phyloP scores from a whole-genome alignment of 2,888 invertebrate species.

The Drosophila macrospina region DNA sequence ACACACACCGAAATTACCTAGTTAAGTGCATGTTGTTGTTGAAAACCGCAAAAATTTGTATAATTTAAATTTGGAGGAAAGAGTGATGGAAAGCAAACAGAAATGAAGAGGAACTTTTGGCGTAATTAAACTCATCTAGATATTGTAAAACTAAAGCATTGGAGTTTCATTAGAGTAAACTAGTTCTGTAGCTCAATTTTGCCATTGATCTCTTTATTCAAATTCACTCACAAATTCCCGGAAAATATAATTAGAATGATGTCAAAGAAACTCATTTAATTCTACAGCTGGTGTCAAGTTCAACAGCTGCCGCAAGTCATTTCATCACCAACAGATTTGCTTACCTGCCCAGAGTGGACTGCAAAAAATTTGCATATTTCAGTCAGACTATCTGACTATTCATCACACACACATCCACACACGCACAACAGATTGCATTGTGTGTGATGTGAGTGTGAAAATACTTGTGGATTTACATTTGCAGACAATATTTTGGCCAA shows the following conservation, averaged over 20 bases:
- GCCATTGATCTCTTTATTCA: not conserved
- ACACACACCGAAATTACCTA: slow-evolving; percentile 31
- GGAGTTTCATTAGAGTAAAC: no score
- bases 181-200: not conserved
- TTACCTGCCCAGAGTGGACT: slow-evolving; percentile 11
- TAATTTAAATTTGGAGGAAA: slow-evolving; percentile 27
- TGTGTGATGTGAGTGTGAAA: slow-evolving; percentile 6
- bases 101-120: not conserved
- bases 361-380: slow-evolving; percentile 45
- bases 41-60: slow-evolving; percentile 34
- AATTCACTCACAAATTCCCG: not conserved
- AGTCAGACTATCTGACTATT: slow-evolving; percentile 9
- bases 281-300: not conserved
- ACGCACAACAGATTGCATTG: not conserved
- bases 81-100: not conserved
- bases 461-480: slow-evolving; percentile 13
- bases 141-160: not conserved
- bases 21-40: slow-evolving; percentile 20
- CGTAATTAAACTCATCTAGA: not conserved
- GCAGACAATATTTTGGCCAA: slow-evolving; percentile 14
- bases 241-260: not conserved
- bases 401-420: slow-evolving; percentile 6
- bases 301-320: slow-evolving; percentile 19
- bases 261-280: not conserved
- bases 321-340: slow-evolving; percentile 1